phyloP scores from a whole-genome alignment of 2,888 invertebrate species.

The Trypoxylon attenuatum region DNA sequence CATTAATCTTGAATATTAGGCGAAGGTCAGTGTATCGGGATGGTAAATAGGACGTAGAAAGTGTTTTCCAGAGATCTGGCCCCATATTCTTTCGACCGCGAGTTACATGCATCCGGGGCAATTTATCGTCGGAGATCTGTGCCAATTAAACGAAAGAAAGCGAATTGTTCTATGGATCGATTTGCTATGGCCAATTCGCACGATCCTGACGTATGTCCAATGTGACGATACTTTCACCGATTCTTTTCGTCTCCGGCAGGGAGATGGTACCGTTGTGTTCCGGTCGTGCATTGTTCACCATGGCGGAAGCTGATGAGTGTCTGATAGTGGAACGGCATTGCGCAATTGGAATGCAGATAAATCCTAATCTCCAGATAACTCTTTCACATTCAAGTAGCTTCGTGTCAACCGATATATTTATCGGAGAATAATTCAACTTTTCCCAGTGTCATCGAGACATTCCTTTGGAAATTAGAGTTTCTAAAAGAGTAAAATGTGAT shows the following conservation, averaged over 20 bases:
- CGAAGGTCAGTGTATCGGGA: no score
- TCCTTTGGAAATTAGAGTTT: no score
- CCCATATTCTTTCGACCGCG: not conserved
- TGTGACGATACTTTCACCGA: conserved; percentile 50
- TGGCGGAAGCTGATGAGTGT: not conserved
- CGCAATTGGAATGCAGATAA: not conserved
- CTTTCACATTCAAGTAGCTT: no score
- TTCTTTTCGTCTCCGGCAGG: conserved; percentile 6
- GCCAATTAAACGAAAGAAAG: conserved; percentile 35
- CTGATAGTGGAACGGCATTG: not conserved
- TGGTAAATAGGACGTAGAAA: no score
- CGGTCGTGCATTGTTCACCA: not conserved
- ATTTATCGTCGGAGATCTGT: conserved; percentile 1
- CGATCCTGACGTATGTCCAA: conserved; percentile 48
- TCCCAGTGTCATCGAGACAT: no score
- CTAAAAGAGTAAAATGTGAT: no score
- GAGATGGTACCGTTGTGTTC: not conserved
- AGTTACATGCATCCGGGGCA: not conserved
- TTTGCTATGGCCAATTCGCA: conserved; percentile 40
- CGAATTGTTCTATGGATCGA: conserved; percentile 29
- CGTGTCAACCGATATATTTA: no score
- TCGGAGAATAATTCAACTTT: no score
- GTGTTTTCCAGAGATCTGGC: not conserved
- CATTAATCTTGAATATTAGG: no score
- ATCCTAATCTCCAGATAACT: no score